Evolutionary conservation across 2,888 invertebrate genomes (phyloP), one percentile per base, ranked within the genome.

Genomic region (Drosophila affinis): DNA sequence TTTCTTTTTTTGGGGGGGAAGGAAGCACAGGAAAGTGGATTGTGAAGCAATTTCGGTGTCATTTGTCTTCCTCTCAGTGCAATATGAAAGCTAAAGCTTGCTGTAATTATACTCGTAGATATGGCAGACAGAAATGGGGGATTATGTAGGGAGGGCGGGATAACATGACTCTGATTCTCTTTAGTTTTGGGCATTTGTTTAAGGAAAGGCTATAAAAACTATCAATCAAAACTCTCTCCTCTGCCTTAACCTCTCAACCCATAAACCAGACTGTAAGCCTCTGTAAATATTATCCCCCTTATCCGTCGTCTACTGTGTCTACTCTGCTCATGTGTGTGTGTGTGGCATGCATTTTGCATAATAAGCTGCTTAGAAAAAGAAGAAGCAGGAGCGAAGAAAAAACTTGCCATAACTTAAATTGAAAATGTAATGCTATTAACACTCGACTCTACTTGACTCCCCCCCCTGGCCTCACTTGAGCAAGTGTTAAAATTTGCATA

Each of bases 401-500:
- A 63, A 70, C 70, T 77, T 79, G 48, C 45, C 63, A 62, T 69
- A 78, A 81, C 77, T 84, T 72, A 65, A 72, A 81, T 81, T 79
- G 73, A 72, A 87, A 82, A 74, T 77, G 55, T 70, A 69, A 79
- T 75, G 65, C 62, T 71, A 79, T 87, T 85, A 82, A 79, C 84
- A 70, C 86, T 54, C 45, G 27, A 69, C 86, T 58, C 45, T 34
- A 67, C 69, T 12, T 17, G 17, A 9, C 34, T 17, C 17, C 39
- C 24, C 17, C 34, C 34, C 60, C 6, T 34, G 21, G 17, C 46
- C 17, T 39, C 34, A 45, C 61, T 39, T 49, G 27, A 27, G 44
- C 29, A 44, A 44, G 29, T 44, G n/a, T 53, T 45, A 14, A 27
- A 71, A 75, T 87, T 85, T 85, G 83, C 86, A 82, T 79, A 75